Conservation (phyloP, 2,797 vertebrate genomes). For the Momotus momota region DNA sequence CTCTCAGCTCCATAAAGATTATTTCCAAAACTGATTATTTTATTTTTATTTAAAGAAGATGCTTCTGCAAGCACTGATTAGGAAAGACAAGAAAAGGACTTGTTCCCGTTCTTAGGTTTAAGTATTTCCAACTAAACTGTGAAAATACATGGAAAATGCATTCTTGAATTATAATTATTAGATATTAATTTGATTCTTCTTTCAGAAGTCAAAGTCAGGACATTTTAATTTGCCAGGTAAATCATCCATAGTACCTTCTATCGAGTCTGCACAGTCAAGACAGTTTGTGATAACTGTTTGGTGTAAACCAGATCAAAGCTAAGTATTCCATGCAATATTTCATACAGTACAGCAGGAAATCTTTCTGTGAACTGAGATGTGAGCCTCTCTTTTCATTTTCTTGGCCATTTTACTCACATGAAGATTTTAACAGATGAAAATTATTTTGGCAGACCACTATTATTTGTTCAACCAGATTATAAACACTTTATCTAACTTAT, state of each 20-base stretch:
- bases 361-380: background rate
- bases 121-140: background rate
- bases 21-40: no score
- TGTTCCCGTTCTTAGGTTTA: background rate
- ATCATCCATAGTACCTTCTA: background rate
- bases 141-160: rapidly evolving
- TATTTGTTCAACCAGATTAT: background rate
- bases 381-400: background rate
- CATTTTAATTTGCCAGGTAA: background rate
- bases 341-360: background rate
- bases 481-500: background rate
- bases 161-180: background rate
- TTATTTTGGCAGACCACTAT: background rate
- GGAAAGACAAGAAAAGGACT: background rate
- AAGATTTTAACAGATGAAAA: background rate
- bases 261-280: background rate
- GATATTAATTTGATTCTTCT: background rate
- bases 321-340: background rate
- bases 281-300: background rate
- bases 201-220: background rate
- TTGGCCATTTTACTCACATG: background rate
- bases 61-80: background rate
- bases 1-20: background rate
- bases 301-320: background rate
- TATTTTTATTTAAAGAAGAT: background rate